phyloP scores from a whole-genome alignment of 2,113 vertebrate species.

The Strix aluco region DNA sequence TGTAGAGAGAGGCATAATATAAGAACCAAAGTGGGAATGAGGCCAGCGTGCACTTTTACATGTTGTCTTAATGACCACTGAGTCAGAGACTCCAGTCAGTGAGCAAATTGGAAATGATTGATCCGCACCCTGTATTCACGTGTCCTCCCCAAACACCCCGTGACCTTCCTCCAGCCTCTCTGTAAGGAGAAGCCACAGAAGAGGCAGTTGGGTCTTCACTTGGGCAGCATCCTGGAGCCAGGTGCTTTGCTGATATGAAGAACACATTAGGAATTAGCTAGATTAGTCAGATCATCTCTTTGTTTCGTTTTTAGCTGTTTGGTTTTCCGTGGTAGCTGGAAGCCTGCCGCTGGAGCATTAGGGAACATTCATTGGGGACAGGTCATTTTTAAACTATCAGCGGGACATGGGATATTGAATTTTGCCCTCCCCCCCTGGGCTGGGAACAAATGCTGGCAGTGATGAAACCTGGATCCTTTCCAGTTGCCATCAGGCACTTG shows the following conservation, averaged over 20 bases:
- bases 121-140: fast-evolving
- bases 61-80: neutral
- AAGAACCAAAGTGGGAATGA: neutral
- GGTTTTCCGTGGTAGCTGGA: neutral
- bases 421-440: neutral
- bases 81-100: neutral
- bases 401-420: neutral
- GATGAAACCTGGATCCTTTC: neutral
- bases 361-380: neutral
- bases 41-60: neutral
- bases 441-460: neutral
- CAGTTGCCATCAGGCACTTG: neutral
- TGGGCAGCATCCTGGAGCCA: neutral
- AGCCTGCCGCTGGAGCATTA: neutral
- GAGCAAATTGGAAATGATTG: neutral
- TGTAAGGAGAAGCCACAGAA: neutral
- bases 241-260: neutral
- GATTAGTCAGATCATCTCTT: neutral
- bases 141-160: neutral
- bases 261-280: fast-evolving
- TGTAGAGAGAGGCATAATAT: neutral
- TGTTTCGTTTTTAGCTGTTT: neutral
- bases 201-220: neutral
- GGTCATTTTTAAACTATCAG: neutral
- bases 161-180: neutral